phyloP scores from a whole-genome alignment of 2,888 invertebrate genomes.

The Nomada hirtipes region DNA sequence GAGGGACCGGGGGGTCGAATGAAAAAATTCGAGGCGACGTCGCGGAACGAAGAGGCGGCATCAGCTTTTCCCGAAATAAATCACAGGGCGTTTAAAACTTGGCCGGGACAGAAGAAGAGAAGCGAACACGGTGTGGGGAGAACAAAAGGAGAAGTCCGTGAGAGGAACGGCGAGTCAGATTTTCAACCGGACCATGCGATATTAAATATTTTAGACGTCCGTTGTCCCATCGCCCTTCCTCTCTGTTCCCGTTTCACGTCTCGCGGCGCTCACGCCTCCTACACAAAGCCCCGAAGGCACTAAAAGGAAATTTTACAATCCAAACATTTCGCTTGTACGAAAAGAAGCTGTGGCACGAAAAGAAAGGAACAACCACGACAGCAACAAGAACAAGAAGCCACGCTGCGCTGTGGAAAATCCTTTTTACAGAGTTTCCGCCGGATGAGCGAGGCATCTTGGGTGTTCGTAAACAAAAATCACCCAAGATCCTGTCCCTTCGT shows the following conservation, averaged over 20 bases:
- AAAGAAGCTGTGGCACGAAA: constrained; percentile 32
- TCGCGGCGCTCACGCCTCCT: constrained; percentile 24
- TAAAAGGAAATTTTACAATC: constrained; percentile 66
- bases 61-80: constrained; percentile 60
- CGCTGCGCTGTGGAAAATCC: constrained; percentile 47
- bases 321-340: constrained; percentile 61
- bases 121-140: constrained; percentile 19
- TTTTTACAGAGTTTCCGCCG: constrained; percentile 53
- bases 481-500: not conserved
- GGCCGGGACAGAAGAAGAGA: not conserved
- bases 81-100: constrained; percentile 62
- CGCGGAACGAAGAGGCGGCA: constrained; percentile 2
- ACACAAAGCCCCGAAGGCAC: constrained; percentile 37
- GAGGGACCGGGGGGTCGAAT: not conserved
- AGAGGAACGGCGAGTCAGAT: constrained; percentile 46
- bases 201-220: constrained; percentile 70
- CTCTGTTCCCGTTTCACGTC: constrained; percentile 14
- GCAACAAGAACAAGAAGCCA: constrained; percentile 11
- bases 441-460: constrained; percentile 45
- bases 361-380: not conserved
- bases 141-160: constrained; percentile 27
- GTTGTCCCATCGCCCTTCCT: constrained; percentile 27
- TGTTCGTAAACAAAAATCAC: constrained; percentile 70
- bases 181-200: constrained; percentile 62
- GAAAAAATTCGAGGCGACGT: not conserved